Evolutionary conservation across 2,797 vertebrate genomes (phyloP).

Genomic region (Falco berigora): DNA sequence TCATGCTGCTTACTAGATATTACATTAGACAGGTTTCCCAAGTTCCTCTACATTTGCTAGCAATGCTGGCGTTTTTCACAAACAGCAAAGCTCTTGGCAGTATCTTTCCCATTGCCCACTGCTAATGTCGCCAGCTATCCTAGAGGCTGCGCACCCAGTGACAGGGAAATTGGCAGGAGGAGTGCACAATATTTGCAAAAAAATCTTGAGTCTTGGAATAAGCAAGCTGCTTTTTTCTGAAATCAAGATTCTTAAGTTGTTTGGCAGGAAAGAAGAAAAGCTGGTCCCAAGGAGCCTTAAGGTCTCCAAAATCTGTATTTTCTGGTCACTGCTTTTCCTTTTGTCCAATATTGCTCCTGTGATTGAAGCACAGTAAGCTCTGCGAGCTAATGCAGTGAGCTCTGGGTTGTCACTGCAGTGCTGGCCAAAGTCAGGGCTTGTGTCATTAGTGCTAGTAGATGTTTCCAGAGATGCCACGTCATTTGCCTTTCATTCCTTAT

Average conservation of each 20-base stretch:
- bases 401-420: not conserved
- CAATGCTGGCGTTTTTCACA: not conserved
- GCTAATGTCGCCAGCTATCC: not conserved
- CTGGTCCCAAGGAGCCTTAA: not conserved
- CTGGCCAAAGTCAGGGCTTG: not conserved
- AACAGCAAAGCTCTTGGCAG: not conserved
- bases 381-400: not conserved
- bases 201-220: not conserved
- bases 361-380: not conserved
- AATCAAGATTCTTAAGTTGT: not conserved
- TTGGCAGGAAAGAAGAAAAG: not conserved
- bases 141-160: not conserved
- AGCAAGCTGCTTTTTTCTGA: not conserved
- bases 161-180: not conserved
- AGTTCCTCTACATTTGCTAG: not conserved
- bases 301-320: not conserved
- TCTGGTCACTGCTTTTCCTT: not conserved
- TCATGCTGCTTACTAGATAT: not conserved
- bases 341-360: not conserved
- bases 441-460: not conserved
- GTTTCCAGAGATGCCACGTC: not conserved
- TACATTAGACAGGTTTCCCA: not conserved
- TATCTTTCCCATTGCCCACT: not conserved
- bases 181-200: not conserved
- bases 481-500: not conserved